Conservation (phyloP, 2,888 invertebrate genomes). For the Amphiduros pacificus region DNA sequence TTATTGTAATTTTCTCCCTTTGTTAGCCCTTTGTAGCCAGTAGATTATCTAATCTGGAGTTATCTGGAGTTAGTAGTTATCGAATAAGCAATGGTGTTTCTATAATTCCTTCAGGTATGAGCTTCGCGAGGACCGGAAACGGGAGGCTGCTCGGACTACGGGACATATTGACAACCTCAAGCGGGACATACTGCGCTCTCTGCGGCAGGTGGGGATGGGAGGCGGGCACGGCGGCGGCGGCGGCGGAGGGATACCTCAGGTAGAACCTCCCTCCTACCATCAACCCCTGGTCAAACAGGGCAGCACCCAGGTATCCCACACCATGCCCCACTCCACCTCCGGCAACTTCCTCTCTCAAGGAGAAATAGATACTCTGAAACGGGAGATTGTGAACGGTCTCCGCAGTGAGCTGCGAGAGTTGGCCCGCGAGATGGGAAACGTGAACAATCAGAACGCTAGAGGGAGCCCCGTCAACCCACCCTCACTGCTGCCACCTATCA, state of each 20-base stretch:
- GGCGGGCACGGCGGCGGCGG: conserved; percentile 10
- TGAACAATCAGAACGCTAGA: neutral
- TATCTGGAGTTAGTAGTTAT: too few relatives aligned
- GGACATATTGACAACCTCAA: conserved; percentile 63
- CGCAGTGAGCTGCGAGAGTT: conserved; percentile 38
- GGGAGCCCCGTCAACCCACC: conserved; percentile 27
- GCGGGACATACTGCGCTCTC: conserved; percentile 60
- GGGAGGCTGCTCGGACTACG: conserved; percentile 60
- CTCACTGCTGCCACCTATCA: conserved; percentile 40
- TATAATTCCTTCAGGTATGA: too few relatives aligned
- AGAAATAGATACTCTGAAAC: conserved; percentile 51
- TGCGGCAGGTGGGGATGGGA: conserved; percentile 30
- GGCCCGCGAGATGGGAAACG: conserved; percentile 16
- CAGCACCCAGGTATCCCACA: conserved; percentile 5
- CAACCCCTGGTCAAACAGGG: neutral
- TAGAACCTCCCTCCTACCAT: conserved; percentile 14
- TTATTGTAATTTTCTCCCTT: too few relatives aligned
- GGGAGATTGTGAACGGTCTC: conserved; percentile 49
- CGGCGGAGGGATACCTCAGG: conserved; percentile 12
- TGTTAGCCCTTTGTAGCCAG: too few relatives aligned
- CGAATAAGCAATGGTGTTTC: too few relatives aligned
- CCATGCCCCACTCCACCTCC: conserved; percentile 18
- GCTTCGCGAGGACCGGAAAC: conserved; percentile 63
- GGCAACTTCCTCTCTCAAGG: conserved; percentile 36
- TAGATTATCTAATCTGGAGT: too few relatives aligned